Evolutionary conservation across 2,888 invertebrate genomes (phyloP), one percentile per base, ranked within the genome.

Genomic region (Troides helena): DNA sequence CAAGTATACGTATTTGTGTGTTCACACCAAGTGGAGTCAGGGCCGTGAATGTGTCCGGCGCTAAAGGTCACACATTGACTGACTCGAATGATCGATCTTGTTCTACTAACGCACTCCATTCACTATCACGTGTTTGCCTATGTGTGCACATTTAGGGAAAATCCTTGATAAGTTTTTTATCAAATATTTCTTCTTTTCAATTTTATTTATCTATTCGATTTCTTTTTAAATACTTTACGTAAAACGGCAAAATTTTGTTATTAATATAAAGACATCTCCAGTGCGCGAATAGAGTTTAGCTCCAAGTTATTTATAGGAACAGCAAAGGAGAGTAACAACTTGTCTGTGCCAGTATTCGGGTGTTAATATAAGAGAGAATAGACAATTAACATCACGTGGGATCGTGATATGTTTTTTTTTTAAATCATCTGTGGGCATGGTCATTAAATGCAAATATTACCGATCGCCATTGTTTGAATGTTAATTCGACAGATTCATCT

Each of bases 21-120:
- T 50, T 50, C 17, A 50, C 50, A 5, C 14, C 14, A 50, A 18
- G 50, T 50, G 18, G 4, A 50, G 14, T 50, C 18, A 14, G 67
- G 67, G 61, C 67, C 72, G 72, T 77, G 74, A 77, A 72, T 79
- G 76, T 74, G 74, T 73, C 74, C 66, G 71, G 63, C 43, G 10
- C 66, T 74, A 79, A 81, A 30, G 82, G 83, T 74, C 77, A 64
- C 67, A 57, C 30, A 74, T 77, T 75, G 72, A 64, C 74, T 73
- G 68, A 71, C 62, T 71, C 73, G 73, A 72, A 74, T 74, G 73
- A 65, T 62, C 71, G 79, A 74, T 83, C 83, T 85, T 79, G 85
- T 74, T 78, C 79, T 74, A 77, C 73, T 75, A 73, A 76, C 70
- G 73, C 73, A 75, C 74, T 67, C 60, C 68, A 68, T 60, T 70